Percentiles rank a stretch among this genome's conserved stretches.
phyloP scores from a whole-genome alignment of 2,113 vertebrate genomes.

The Hippocampus barbouri region DNA sequence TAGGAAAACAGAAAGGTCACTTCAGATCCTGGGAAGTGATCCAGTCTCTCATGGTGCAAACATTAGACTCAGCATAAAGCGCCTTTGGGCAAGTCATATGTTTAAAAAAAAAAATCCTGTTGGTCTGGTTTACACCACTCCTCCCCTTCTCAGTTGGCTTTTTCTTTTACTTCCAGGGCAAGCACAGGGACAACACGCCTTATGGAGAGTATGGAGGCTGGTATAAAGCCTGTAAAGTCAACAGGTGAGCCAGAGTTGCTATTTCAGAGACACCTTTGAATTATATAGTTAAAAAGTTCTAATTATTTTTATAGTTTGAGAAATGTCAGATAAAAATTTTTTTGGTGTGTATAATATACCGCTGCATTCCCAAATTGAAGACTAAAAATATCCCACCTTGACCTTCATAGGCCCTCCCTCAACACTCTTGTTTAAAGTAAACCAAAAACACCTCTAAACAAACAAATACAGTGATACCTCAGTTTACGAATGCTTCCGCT shows the following conservation, averaged over 20 bases:
- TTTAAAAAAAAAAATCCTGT: conserved; percentile 30
- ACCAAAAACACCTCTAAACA: too few relatives aligned
- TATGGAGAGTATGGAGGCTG: conserved; percentile 95
- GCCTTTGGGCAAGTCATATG: conserved; percentile 1
- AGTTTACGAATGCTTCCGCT: too few relatives aligned
- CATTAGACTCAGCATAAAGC: not conserved
- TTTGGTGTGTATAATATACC: too few relatives aligned
- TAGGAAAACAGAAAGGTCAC: not conserved
- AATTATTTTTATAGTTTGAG: not conserved
- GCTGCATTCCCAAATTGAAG: too few relatives aligned
- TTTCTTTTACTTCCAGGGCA: conserved; percentile 75
- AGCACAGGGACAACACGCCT: conserved; percentile 82
- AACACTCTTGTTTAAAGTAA: too few relatives aligned
- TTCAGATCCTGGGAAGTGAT: conserved; percentile 12
- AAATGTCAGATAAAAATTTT: not conserved
- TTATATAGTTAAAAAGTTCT: not conserved
- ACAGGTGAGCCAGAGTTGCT: conserved; percentile 78
- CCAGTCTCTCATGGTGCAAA: not conserved
- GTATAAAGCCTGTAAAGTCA: conserved; percentile 99
- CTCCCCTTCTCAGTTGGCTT: conserved; percentile 19
- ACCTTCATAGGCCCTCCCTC: not conserved
- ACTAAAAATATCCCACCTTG: not conserved
- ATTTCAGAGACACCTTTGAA: not conserved
- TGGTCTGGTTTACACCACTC: conserved; percentile 25
- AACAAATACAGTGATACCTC: too few relatives aligned